A percentile compares a stretch with the other conserved stretches of the same genome.
These are phyloP conservation scores for Rhinolophus ferrumequinum DNA, from an alignment of 2,113 vertebrate genomes.

Conservation along the genomic window DNA sequence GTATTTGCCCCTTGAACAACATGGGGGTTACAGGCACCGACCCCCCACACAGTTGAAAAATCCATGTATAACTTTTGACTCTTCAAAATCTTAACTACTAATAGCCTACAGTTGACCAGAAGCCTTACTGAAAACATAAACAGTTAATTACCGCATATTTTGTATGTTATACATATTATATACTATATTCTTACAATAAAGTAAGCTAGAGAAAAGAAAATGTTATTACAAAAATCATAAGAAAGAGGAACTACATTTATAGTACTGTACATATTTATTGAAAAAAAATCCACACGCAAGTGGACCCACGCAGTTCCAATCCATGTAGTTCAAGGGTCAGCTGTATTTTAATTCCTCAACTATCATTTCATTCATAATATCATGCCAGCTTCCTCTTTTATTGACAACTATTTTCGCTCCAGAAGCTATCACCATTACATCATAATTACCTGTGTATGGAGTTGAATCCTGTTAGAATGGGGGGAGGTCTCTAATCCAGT, in stretches of 20 bases:
- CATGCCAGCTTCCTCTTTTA: slow-evolving; percentile 35
- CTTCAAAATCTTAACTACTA: background rate
- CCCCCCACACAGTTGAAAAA: background rate
- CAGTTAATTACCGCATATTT: background rate
- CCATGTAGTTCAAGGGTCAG: background rate
- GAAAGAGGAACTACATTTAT: background rate
- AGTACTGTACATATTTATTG: background rate
- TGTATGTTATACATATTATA: background rate
- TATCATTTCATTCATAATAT: slow-evolving; percentile 42
- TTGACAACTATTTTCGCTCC: slow-evolving; percentile 46
- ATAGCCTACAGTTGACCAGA: background rate
- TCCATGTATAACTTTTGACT: background rate
- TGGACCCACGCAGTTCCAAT: background rate
- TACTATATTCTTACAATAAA: background rate
- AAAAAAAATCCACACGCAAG: background rate
- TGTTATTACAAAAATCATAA: background rate
- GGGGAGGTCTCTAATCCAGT: slow-evolving; percentile 63
- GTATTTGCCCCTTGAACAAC: background rate
- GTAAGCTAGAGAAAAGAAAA: background rate
- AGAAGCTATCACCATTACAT: slow-evolving; percentile 66
- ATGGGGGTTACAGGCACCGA: background rate
- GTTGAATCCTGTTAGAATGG: slow-evolving; percentile 46
- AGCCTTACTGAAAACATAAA: background rate
- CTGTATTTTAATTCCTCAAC: slow-evolving; percentile 3
- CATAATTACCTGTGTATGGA: slow-evolving; percentile 60